Conservation (phyloP, 2,888 invertebrate genomes). For the Anaspis maculata region DNA sequence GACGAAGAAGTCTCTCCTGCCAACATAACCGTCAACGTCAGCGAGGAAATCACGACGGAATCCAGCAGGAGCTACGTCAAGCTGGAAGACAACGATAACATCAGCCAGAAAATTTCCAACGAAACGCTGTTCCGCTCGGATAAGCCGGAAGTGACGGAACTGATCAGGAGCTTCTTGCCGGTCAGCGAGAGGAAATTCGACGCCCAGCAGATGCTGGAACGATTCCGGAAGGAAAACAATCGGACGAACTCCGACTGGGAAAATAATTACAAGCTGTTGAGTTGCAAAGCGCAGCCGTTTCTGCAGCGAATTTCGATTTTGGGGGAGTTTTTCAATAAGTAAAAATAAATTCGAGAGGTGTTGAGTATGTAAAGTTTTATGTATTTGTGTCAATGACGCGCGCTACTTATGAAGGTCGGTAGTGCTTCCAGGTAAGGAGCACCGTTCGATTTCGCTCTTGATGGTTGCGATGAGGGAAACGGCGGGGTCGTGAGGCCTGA, state of each 20-base stretch:
- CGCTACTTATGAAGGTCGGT: too few species aligned
- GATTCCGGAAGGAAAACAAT: conserved; percentile 54
- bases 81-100: conserved; percentile 36
- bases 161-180: not conserved
- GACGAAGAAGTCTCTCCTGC: conserved; percentile 19
- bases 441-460: conserved; percentile 56
- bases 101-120: conserved; percentile 29
- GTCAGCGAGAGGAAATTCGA: conserved; percentile 49
- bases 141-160: conserved; percentile 12
- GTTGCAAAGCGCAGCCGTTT: conserved; percentile 76
- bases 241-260: not conserved
- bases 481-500: conserved; percentile 61
- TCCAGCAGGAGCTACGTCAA: conserved; percentile 26
- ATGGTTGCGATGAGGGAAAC: conserved; percentile 78
- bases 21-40: too few species aligned
- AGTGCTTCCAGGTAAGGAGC: conserved; percentile 40
- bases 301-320: conserved; percentile 67
- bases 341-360: too few species aligned
- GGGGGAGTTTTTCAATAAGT: conserved; percentile 63
- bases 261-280: conserved; percentile 55
- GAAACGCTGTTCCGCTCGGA: conserved; percentile 15
- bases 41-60: conserved; percentile 21
- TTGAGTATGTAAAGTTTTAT: too few species aligned
- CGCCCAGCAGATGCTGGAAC: conserved; percentile 62
- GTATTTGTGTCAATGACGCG: not conserved